Evolutionary conservation across 92 coral and sea anemone genomes (phyloP), one percentile per base, ranked within the genome.

Genomic region (Anthopleura xanthogrammica): DNA sequence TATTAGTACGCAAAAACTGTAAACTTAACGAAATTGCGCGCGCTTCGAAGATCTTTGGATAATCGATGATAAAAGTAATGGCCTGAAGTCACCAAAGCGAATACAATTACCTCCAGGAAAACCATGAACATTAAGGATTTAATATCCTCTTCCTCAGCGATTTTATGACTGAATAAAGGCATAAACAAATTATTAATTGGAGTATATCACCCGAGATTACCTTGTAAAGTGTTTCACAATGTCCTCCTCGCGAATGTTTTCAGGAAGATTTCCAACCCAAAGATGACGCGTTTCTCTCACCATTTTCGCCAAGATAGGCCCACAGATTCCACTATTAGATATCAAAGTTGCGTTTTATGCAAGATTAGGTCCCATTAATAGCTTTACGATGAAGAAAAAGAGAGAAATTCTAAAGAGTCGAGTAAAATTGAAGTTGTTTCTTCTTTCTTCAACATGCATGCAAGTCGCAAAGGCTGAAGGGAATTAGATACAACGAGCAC

Each of bases 181-280:
- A 68, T 68, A 68, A 68, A 36, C 43, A 24, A 36, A 36, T 29
- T 68, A 68, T 68, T 68, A 8, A 7, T 9, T 12, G 22, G 11
- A 22, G 12, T 20, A 23, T 43, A n/a, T 17, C 52, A 48, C 12
- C 54, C 40, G n/a, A 56, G 57, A 85, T 73, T 78, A 94, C 99
- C 99, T 88, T 8, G 95, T 87, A 75, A 97, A 97, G 82, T 97
- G 94, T 57, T 97, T 94, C 75, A 97, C 93, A 43, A 97, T 91
- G 77, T 97, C 93, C 72, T 94, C 98, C 52, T 97, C 98, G 77
- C 98, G 85, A 43, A 92, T 91, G 82, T 94, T 92, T 77, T 97
- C 99, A 41, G 99, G 99, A 52, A 97, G 90, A 85, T 97, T 97
- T 86, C 99, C 99, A 75, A 97, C 99, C 99, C 99, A 97, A 72